Conservation (phyloP, 2,113 vertebrate genomes). For the Mus spicilegus region DNA sequence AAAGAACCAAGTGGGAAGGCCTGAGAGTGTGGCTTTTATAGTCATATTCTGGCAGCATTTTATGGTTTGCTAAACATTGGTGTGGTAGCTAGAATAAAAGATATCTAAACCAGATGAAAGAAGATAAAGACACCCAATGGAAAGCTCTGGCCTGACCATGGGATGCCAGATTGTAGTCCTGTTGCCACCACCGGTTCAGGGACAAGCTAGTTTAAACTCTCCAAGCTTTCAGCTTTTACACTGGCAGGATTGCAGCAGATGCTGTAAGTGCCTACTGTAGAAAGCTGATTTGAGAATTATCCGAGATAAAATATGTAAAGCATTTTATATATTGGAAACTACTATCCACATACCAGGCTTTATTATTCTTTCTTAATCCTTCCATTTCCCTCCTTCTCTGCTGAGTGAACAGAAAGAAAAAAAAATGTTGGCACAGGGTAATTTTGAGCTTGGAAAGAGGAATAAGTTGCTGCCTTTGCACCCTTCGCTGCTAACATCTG, state of each 20-base stretch:
- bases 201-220: not conserved
- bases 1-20: not conserved
- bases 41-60: not conserved
- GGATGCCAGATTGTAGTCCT: not conserved
- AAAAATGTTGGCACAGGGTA: slow-evolving; percentile 27
- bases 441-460: slow-evolving; percentile 66
- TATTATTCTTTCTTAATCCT: slow-evolving; percentile 68
- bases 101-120: slow-evolving; percentile 72
- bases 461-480: slow-evolving; percentile 71
- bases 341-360: slow-evolving; percentile 41
- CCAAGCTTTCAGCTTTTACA: not conserved
- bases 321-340: slow-evolving; percentile 43
- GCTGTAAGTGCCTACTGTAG: not conserved
- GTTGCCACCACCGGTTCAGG: not conserved
- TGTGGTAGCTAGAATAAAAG: not conserved
- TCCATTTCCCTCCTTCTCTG: slow-evolving; percentile 38
- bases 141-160: not conserved
- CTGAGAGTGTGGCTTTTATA: not conserved
- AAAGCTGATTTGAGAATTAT: slow-evolving; percentile 34
- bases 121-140: not conserved
- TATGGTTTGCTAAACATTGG: slow-evolving; percentile 54
- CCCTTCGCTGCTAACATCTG: slow-evolving; percentile 37
- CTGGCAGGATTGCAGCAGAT: not conserved
- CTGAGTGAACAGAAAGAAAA: slow-evolving; percentile 59
- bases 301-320: slow-evolving; percentile 48